These are phyloP conservation scores for Brachionichthys hirsutus DNA, from an alignment of 2,113 vertebrate species.

Conservation along the genomic window DNA sequence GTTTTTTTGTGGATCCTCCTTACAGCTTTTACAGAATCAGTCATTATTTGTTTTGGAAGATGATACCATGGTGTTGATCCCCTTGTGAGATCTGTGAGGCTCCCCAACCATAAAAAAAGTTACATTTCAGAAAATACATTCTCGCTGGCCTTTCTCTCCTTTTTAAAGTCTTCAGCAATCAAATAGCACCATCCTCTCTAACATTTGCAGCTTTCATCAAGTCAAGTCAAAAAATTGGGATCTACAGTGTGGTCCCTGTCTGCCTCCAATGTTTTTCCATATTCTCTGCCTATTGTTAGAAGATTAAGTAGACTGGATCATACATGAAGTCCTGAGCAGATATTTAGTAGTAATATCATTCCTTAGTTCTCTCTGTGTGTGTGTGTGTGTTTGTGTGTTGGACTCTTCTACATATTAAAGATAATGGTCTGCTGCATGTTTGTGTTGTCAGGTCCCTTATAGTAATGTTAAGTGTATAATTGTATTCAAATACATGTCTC, in stretches of 20 bases:
- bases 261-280: conserved; percentile 46
- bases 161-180: conserved; percentile 11
- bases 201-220: conserved; percentile 49
- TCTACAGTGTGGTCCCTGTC: conserved; percentile 40
- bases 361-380: conserved; percentile 5
- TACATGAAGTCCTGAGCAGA: conserved; percentile 22
- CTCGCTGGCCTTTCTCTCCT: background rate
- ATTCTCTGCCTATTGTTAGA: conserved; percentile 43
- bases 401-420: conserved; percentile 15
- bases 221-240: conserved; percentile 42
- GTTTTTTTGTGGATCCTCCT: conserved; percentile 25
- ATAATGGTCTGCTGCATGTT: conserved; percentile 19
- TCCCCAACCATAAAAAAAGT: conserved; percentile 13
- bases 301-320: conserved; percentile 45
- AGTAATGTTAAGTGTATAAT: conserved; percentile 22
- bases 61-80: conserved; percentile 36
- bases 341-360: conserved; percentile 37
- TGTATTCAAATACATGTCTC: conserved; percentile 35
- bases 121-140: no score
- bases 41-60: conserved; percentile 38
- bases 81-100: conserved; percentile 32
- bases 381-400: background rate
- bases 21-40: conserved; percentile 17
- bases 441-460: conserved; percentile 25
- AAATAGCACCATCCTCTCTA: conserved; percentile 30